Percentiles rank a stretch among this genome's conserved stretches.
These are phyloP conservation scores for Leiothrix lutea DNA, from an alignment of 2,113 vertebrate genomes.

Conservation along the genomic window DNA sequence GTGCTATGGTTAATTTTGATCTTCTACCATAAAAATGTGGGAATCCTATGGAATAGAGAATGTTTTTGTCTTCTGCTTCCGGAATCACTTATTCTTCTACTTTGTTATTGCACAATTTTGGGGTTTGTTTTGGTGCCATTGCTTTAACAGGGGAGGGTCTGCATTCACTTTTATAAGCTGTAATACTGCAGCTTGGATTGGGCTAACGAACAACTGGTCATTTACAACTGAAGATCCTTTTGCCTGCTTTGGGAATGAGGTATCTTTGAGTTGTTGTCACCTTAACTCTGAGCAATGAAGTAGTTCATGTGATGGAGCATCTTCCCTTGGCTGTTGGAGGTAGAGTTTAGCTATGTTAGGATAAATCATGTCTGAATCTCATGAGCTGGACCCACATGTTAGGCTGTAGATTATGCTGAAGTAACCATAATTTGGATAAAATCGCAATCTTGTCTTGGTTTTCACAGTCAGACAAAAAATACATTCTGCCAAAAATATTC, in stretches of 20 bases:
- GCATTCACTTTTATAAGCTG: neutral
- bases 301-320: neutral
- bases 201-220: neutral
- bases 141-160: neutral
- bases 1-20: neutral
- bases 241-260: neutral
- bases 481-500: neutral
- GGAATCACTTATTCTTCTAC: neutral
- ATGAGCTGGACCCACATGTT: neutral
- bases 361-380: neutral
- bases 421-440: neutral
- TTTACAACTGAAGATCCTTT: neutral
- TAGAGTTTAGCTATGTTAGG: neutral
- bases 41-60: neutral
- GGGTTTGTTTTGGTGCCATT: neutral
- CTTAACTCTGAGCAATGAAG: slow-evolving; percentile 3
- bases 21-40: neutral
- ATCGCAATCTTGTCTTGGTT: neutral
- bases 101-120: rapidly evolving
- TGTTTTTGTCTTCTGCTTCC: neutral
- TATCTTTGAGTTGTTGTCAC: slow-evolving; percentile 45
- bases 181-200: neutral
- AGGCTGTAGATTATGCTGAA: neutral
- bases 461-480: neutral
- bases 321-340: neutral